phyloP scores from a whole-genome alignment of 64 coral and sea anemone species.

The Montipora capricornis region DNA sequence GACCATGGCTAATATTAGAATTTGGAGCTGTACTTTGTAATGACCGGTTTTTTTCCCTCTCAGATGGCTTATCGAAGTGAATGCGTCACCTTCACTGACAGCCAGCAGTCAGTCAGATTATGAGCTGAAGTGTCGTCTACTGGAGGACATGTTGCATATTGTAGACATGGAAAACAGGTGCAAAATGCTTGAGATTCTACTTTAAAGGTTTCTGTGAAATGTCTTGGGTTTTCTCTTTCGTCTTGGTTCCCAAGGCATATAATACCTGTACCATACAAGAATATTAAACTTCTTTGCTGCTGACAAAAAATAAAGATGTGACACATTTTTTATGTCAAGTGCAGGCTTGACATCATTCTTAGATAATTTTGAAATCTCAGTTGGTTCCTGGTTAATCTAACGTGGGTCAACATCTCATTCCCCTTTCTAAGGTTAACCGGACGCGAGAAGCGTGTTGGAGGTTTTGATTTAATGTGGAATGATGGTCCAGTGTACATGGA shows the following conservation, averaged over 20 bases:
- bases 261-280: too few species aligned
- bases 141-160: slow-evolving; percentile 93
- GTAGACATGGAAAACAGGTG: slow-evolving; percentile 99
- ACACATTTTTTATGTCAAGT: too few species aligned
- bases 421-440: slow-evolving; percentile 70
- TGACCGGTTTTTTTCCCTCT: background rate
- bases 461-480: slow-evolving; percentile 97
- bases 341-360: too few species aligned
- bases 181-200: background rate
- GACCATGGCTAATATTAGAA: background rate
- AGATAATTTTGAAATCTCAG: too few species aligned
- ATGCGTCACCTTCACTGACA: slow-evolving; percentile 95
- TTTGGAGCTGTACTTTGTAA: background rate
- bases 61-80: slow-evolving; percentile 99
- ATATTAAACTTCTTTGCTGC: too few species aligned
- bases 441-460: slow-evolving; percentile 93
- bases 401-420: background rate
- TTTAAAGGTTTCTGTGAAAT: background rate
- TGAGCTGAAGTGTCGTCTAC: slow-evolving; percentile 90
- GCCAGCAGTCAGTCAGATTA: slow-evolving; percentile 98
- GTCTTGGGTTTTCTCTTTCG: too few species aligned
- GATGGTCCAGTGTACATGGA: slow-evolving; percentile 92
- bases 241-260: too few species aligned
- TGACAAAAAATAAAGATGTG: too few species aligned
- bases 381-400: too few species aligned